Evolutionary conservation across 1,140 invertebrate species (phyloP).

Genomic region (Leguminivora glycinivorella): DNA sequence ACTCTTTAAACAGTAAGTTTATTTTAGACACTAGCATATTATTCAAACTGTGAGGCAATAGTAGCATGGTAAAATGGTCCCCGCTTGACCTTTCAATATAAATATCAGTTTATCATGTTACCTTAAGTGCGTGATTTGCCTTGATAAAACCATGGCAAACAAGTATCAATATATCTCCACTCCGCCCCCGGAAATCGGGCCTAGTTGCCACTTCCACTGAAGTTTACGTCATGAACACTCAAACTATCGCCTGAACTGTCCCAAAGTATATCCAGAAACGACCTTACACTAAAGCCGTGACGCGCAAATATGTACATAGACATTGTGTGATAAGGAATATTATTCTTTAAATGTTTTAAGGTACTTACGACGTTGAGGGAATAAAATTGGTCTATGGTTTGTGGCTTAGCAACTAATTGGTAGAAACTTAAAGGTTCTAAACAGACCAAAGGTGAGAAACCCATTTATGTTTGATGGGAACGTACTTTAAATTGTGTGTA

Average conservation of each 20-base stretch:
- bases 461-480: too few relatives aligned
- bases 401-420: not conserved
- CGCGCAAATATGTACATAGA: not conserved
- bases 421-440: not conserved
- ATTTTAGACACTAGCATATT: too few relatives aligned
- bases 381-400: not conserved
- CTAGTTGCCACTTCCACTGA: not conserved
- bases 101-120: too few relatives aligned
- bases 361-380: not conserved
- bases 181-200: not conserved
- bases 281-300: not conserved
- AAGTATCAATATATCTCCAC: constrained; percentile 7
- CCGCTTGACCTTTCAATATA: too few relatives aligned
- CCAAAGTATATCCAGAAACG: not conserved
- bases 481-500: too few relatives aligned
- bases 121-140: not conserved
- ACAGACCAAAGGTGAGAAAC: too few relatives aligned
- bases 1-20: too few relatives aligned
- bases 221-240: not conserved
- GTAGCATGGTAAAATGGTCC: too few relatives aligned
- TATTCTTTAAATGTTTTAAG: not conserved
- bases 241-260: not conserved
- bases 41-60: too few relatives aligned
- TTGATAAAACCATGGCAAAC: not conserved
- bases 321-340: not conserved